Conservation (phyloP, 2,113 vertebrate species). For the Pongo abelii region DNA sequence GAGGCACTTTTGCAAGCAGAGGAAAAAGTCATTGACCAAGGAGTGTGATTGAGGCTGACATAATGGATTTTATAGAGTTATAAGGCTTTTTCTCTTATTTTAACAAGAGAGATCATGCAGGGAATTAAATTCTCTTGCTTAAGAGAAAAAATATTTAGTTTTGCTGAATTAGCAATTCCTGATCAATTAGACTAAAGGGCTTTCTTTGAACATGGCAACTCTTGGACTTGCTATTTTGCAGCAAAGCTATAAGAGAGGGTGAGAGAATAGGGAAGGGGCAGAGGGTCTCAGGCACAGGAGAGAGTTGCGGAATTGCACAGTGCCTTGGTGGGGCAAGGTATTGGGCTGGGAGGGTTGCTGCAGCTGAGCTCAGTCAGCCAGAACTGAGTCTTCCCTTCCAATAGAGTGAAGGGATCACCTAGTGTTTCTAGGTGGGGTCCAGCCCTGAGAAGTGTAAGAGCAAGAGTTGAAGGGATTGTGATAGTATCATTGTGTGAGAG, state of each 20-base stretch:
- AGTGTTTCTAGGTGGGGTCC: not conserved
- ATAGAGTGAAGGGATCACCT: not conserved
- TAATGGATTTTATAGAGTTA: not conserved
- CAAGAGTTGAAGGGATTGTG: not conserved
- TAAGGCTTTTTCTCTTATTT: constrained; percentile 1
- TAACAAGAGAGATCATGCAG: not conserved
- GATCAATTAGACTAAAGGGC: constrained; percentile 45
- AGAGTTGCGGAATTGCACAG: not conserved
- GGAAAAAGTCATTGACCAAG: not conserved
- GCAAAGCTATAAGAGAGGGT: not conserved
- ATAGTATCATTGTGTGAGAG: not conserved
- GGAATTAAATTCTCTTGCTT: constrained; percentile 28
- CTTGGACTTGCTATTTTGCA: constrained; percentile 26
- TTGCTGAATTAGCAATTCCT: constrained; percentile 51
- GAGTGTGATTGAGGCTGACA: not conserved
- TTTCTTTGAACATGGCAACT: constrained; percentile 40
- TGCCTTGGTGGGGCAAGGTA: not conserved
- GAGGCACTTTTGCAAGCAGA: not conserved
- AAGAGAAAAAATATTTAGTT: not conserved
- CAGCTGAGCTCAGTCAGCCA: not conserved
- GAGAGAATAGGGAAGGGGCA: not conserved
- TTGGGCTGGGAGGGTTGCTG: not conserved
- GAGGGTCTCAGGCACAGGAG: not conserved
- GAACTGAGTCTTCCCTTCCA: not conserved
- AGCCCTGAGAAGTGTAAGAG: not conserved